A percentile compares a stretch with the other conserved stretches of the same genome.
Evolutionary conservation across 2,888 invertebrate genomes (phyloP).

Genomic region (Eremobia ochroleuca): DNA sequence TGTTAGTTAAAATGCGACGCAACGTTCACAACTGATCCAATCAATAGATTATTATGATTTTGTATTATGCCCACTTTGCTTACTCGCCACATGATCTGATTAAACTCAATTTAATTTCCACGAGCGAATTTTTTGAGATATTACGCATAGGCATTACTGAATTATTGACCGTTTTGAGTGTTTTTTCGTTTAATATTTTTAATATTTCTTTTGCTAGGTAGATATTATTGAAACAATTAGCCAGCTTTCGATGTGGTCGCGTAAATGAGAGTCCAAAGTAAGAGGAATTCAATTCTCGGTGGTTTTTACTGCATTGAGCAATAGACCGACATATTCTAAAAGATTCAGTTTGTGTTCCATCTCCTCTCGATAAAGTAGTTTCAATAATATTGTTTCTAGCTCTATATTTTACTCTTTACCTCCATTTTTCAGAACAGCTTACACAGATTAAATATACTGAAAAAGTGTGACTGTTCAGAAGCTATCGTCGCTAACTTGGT

Average conservation of each 20-base stretch:
- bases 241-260: neutral
- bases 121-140: neutral
- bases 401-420: neutral
- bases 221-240: neutral
- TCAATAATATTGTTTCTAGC: neutral
- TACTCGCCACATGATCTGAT: neutral
- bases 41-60: neutral
- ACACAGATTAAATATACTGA: neutral
- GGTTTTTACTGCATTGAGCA: neutral
- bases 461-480: no score
- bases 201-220: neutral
- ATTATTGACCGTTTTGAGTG: neutral
- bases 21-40: neutral
- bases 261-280: neutral
- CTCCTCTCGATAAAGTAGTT: neutral
- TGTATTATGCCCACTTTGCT: neutral
- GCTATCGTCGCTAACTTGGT: neutral
- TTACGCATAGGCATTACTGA: neutral
- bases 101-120: conserved; percentile 5
- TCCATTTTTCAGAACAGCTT: neutral
- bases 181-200: neutral
- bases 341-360: neutral
- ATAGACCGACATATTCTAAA: neutral
- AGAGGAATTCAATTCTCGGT: neutral
- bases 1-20: neutral